Evolutionary conservation across 2,113 vertebrate species (phyloP).

Genomic region (Spilogale gracilis): DNA sequence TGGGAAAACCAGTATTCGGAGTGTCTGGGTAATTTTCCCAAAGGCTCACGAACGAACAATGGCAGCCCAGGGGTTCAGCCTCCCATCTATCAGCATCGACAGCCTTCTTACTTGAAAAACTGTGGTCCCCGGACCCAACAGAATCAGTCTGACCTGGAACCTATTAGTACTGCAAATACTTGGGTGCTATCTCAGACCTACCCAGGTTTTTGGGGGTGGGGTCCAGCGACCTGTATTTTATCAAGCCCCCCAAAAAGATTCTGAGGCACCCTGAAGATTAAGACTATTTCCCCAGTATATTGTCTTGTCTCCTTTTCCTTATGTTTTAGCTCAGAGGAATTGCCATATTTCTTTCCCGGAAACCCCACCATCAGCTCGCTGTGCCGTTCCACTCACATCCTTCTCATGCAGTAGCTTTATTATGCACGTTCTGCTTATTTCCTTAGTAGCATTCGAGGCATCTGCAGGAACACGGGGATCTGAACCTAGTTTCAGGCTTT

Average conservation of each 20-base stretch:
- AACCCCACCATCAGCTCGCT: neutral
- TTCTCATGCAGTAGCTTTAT: constrained; percentile 13
- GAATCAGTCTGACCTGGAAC: neutral
- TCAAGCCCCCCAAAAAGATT: neutral
- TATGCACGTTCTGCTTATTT: neutral
- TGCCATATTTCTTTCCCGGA: neutral
- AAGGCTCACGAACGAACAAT: neutral
- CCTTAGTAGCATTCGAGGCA: neutral
- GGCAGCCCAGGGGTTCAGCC: neutral
- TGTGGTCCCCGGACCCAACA: neutral
- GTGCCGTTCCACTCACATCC: neutral
- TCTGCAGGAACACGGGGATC: neutral
- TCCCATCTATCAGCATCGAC: neutral
- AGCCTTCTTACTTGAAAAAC: neutral
- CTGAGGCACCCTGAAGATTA: neutral
- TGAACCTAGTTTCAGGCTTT: neutral
- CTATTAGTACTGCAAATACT: neutral
- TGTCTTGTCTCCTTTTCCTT: neutral
- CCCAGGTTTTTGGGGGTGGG: neutral
- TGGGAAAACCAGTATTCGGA: neutral
- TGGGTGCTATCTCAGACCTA: neutral
- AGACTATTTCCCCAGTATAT: neutral
- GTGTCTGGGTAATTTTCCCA: neutral
- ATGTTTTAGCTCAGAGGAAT: constrained; percentile 17
- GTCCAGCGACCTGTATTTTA: neutral